phyloP scores from a whole-genome alignment of 2,888 invertebrate species.

The Acholoe squamosa region DNA sequence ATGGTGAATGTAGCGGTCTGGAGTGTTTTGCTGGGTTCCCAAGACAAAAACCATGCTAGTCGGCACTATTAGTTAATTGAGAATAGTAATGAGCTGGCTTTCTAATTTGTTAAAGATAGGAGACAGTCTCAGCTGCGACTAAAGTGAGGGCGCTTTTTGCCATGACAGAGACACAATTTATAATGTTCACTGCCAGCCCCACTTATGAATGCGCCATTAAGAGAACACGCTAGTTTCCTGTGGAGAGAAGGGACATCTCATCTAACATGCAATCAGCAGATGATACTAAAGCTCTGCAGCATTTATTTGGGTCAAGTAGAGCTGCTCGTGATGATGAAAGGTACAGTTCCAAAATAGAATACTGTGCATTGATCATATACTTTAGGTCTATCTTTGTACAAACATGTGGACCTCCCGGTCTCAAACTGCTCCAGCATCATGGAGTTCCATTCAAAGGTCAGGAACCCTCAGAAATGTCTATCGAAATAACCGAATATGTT shows the following conservation, averaged over 20 bases:
- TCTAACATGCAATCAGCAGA: constrained; percentile 6
- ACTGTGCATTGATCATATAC: too few species aligned
- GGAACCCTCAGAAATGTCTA: too few species aligned
- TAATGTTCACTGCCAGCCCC: not conserved
- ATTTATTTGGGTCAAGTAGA: constrained; percentile 11
- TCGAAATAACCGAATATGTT: too few species aligned
- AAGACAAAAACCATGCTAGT: not conserved
- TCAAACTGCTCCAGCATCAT: too few species aligned
- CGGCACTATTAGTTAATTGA: constrained; percentile 45
- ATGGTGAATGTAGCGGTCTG: too few species aligned
- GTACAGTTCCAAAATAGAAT: too few species aligned
- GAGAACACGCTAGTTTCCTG: not conserved
- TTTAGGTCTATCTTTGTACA: too few species aligned
- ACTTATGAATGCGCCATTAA: constrained; percentile 5
- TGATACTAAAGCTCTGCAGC: not conserved
- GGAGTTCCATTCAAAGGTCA: too few species aligned
- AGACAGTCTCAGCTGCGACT: constrained; percentile 6
- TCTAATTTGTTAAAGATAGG: constrained; percentile 10
- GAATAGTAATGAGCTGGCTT: constrained; percentile 30
- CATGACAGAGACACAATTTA: constrained; percentile 1
- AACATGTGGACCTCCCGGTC: too few species aligned
- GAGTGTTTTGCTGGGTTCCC: not conserved
- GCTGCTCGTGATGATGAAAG: not conserved
- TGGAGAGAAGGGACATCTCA: not conserved
- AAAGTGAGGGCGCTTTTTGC: not conserved